phyloP scores from a whole-genome alignment of 2,113 vertebrate species.

The Poicephalus meyeri region DNA sequence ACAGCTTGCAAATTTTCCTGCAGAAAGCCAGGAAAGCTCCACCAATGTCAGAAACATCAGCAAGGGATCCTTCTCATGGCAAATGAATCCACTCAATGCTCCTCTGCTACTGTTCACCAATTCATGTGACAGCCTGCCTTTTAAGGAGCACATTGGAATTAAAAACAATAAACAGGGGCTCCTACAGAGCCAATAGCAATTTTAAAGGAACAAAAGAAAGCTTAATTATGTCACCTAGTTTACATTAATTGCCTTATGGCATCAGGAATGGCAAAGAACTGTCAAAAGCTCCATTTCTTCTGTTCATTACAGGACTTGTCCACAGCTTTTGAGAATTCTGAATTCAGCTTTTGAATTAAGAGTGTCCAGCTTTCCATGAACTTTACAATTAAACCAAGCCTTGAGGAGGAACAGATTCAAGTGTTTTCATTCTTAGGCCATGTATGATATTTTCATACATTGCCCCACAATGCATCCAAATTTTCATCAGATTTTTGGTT shows the following conservation, averaged over 20 bases:
- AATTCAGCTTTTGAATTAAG: neutral
- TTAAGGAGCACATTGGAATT: neutral
- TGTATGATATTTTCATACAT: neutral
- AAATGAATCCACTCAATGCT: neutral
- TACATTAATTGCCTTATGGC: neutral
- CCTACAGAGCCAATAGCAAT: neutral
- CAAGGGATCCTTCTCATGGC: neutral
- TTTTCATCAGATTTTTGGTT: neutral
- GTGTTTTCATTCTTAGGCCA: neutral
- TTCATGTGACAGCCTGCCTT: neutral
- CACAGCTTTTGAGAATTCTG: neutral
- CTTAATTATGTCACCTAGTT: neutral
- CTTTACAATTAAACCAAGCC: neutral
- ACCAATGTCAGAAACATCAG: neutral
- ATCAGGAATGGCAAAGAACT: neutral
- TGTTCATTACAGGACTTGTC: neutral
- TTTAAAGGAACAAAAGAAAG: neutral
- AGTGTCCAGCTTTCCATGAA: neutral
- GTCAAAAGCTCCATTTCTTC: neutral
- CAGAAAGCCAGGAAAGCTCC: neutral
- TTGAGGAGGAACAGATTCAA: neutral
- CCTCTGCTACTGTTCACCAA: neutral
- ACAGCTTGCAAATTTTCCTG: fast-evolving
- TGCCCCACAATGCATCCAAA: neutral
- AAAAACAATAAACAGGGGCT: neutral